Base-by-base conservation (phyloP, 2,113 vertebrate genomes). In the Burhinus bistriatus region DNA sequence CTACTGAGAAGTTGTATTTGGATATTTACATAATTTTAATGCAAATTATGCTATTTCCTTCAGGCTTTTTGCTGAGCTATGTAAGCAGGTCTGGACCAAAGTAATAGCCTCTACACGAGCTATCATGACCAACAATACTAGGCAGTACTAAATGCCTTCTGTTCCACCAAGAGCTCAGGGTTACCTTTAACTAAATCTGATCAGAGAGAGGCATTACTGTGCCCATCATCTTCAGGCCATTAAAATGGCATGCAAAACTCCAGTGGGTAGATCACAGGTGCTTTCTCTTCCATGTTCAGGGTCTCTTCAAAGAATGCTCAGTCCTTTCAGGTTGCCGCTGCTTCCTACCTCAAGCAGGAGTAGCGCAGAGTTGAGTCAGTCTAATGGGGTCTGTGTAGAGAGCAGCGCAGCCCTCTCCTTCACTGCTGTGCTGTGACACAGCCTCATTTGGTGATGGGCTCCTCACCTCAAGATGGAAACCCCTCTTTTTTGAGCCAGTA, bases 331-430 rank as follows among this genome's bases (percentile, higher is more conserved):
- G 32, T 32, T 0, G 0, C 25, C 69, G 40, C 13, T 42, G 15
- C 54, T 70, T 54, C 51, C 52, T 9, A 29, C 4, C 34, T 58
- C n/a, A 77, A 57, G 34, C 12, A 86, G 22, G 68, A 5, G 47
- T 3, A 61, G 25, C 0, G 0, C 15, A 61, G 23, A 44, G 21
- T 12, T 65, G 4, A 47, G 27, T 4, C 51, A 83, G 29, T 5
- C 54, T 45, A 25, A 49, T 0, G 2, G 5, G 7, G 15, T n/a
- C 30, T 51, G 29, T 34, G n/a, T 23, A 34, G 12, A 69, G 10
- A 83, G 17, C 38, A 87, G 38, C 55, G 84, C 19, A 4, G 2
- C 22, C 15, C 12, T 65, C 47, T 76, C 32, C 40, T 40, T 40
- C 49, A 22, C 36, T 47, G 49, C 4, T 10, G 9, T 17, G 45